Conservation (phyloP, 2,113 vertebrate genomes). For the Thamnophis sirtalis region DNA sequence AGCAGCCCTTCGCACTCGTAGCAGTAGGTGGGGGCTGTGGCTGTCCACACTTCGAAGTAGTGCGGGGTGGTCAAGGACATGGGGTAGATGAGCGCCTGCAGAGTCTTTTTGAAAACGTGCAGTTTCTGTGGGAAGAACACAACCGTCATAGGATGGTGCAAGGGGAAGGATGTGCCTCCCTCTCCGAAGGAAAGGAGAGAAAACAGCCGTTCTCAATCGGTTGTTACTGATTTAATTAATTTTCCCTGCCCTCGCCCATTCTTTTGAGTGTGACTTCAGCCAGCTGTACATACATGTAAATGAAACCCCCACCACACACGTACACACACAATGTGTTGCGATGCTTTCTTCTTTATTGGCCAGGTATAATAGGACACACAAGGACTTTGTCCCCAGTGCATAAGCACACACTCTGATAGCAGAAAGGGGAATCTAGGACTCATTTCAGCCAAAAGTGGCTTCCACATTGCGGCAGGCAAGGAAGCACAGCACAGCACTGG, state of each 20-base stretch:
- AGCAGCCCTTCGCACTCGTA: slow-evolving; percentile 96
- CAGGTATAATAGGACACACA: not conserved
- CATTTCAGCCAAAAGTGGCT: not conserved
- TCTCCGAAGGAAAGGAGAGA: not conserved
- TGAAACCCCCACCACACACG: not conserved
- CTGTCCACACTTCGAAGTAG: slow-evolving; percentile 97
- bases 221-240: not conserved
- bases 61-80: slow-evolving; percentile 97
- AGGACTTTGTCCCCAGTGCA: not conserved
- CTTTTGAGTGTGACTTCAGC: not conserved
- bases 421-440: not conserved
- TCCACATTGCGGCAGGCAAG: not conserved
- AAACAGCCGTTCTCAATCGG: not conserved
- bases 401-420: not conserved
- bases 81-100: slow-evolving; percentile 95
- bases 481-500: not conserved
- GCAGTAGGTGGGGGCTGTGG: slow-evolving; percentile 95
- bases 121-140: slow-evolving; percentile 77
- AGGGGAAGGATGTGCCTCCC: not conserved
- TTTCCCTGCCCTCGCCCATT: not conserved
- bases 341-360: not conserved
- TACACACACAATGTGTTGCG: not conserved
- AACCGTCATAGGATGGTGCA: too few relatives aligned
- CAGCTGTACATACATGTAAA: not conserved
- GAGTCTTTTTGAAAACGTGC: slow-evolving; percentile 94